phyloP scores from a whole-genome alignment of 2,888 invertebrate species.

The Drosophila limbata region DNA sequence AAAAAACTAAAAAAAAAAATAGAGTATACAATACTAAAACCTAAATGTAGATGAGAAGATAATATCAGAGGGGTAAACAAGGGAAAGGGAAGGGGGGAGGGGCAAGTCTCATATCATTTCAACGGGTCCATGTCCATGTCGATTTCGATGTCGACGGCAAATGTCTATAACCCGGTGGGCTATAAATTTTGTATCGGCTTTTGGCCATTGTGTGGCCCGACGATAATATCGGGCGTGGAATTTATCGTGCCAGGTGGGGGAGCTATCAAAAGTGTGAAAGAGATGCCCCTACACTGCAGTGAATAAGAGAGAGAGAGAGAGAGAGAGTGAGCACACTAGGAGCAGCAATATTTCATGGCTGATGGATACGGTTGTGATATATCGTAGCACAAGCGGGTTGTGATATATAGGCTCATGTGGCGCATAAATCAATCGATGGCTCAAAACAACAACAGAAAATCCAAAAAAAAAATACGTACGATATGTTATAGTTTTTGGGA shows the following conservation, averaged over 20 bases:
- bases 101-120: slow-evolving; percentile 67
- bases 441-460: slow-evolving; percentile 16
- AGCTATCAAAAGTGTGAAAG: slow-evolving; percentile 47
- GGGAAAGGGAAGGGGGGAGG: not conserved
- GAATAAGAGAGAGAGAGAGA: slow-evolving; percentile 9
- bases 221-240: slow-evolving; percentile 77
- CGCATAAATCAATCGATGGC: slow-evolving; percentile 68
- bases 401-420: slow-evolving; percentile 72
- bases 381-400: slow-evolving; percentile 54
- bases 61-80: slow-evolving; percentile 5
- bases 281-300: slow-evolving; percentile 5
- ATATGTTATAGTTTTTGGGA: slow-evolving; percentile 32
- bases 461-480: slow-evolving; percentile 16
- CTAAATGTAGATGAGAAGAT: slow-evolving; percentile 35
- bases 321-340: slow-evolving; percentile 19
- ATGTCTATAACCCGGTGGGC: slow-evolving; percentile 52
- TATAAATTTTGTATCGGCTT: slow-evolving; percentile 78
- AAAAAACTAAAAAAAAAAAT: slow-evolving; percentile 14
- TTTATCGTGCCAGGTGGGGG: slow-evolving; percentile 73
- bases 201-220: slow-evolving; percentile 76
- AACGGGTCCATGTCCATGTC: slow-evolving; percentile 67
- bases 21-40: slow-evolving; percentile 22
- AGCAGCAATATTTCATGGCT: slow-evolving; percentile 75
- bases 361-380: slow-evolving; percentile 77
- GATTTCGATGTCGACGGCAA: slow-evolving; percentile 13